These are phyloP conservation scores for Hipparchia semele DNA, from an alignment of 2,888 invertebrate genomes.

Conservation along the genomic window DNA sequence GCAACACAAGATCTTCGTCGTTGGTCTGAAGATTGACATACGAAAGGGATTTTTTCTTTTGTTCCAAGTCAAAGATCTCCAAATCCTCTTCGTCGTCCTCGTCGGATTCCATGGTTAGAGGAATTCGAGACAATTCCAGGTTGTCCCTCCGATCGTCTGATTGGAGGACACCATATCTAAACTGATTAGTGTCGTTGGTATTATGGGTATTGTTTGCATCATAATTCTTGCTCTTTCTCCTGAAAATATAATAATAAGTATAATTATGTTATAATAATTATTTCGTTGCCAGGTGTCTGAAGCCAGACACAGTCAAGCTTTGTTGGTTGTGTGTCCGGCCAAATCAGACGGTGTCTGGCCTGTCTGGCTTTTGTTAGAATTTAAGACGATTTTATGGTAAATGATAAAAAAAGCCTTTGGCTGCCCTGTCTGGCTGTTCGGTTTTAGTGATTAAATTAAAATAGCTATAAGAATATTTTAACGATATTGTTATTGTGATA, in stretches of 20 bases:
- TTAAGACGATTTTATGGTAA: too few relatives aligned
- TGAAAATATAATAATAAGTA: slow-evolving; percentile 52
- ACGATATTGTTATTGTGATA: too few relatives aligned
- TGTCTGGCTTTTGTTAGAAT: too few relatives aligned
- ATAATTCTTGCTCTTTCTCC: slow-evolving; percentile 64
- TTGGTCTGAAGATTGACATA: slow-evolving; percentile 72
- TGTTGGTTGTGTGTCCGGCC: too few relatives aligned
- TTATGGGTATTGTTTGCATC: slow-evolving; percentile 60
- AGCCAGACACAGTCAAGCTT: too few relatives aligned
- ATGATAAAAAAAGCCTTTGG: too few relatives aligned
- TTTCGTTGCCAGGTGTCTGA: too few relatives aligned
- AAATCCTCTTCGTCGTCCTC: slow-evolving; percentile 78
- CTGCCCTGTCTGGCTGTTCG: too few relatives aligned
- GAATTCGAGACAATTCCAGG: slow-evolving; percentile 70
- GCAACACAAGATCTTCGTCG: slow-evolving; percentile 68
- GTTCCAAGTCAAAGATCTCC: slow-evolving; percentile 77
- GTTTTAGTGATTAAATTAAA: too few relatives aligned
- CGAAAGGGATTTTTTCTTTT: slow-evolving; percentile 73
- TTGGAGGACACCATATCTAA: slow-evolving; percentile 77
- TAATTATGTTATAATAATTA: slow-evolving; percentile 4
- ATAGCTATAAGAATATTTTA: too few relatives aligned
- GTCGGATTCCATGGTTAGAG: slow-evolving; percentile 77
- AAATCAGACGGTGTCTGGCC: too few relatives aligned
- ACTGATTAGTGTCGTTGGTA: slow-evolving; percentile 70
- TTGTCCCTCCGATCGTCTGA: slow-evolving; percentile 74